Evolutionary conservation across 2,113 vertebrate genomes (phyloP), one percentile per base, ranked within the genome.

Genomic region (Dipodomys spectabilis): DNA sequence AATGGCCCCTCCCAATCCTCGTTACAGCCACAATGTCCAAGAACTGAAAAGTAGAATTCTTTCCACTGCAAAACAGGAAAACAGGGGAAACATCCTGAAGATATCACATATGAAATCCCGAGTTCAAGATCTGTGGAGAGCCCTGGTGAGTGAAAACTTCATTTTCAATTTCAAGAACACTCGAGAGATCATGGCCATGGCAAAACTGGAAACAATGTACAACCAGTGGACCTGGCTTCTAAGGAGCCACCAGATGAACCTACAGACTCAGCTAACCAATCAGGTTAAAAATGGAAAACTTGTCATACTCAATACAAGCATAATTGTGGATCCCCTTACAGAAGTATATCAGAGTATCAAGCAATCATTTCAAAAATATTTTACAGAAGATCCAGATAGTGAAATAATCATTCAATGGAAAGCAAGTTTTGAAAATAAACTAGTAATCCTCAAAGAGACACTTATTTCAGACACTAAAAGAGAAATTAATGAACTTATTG

Each of bases 121-220:
- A 60, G 57, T 97, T 22, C 27, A 88, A 15, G 95, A 98, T 64
- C 57, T 98, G 49, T 98, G 98, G 98, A 94, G 67, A 4, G 97
- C 97, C 16, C 67, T 97, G 0, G 2, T 97, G 4, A 94, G 10
- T 91, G 97, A 98, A 39, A 98, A 97, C 74, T 98, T 97, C 82
- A 97, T 98, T 73, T 98, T 98, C 32, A 98, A 96, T 32, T 97
- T 98, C n/a, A 97, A 84, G 73, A 97, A 98, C 22, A 97, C 98
- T 0, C 9, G 44, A 45, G 97, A 98, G 19, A 93, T 97, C 12
- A 92, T 94, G 49, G 92, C 94, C 35, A 98, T 98, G 88, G 97
- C 60, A 25, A 96, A 95, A 67, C 32, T 98, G 39, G 98, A 98
- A 86, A 77, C 74, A 10, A 88, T 73, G 84, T 98, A 97, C 89